Evolutionary conservation across 37 sponge, comb jelly and placozoan genomes (phyloP), one percentile per base, ranked within the genome.

Genomic region (Axinella damicornis): DNA sequence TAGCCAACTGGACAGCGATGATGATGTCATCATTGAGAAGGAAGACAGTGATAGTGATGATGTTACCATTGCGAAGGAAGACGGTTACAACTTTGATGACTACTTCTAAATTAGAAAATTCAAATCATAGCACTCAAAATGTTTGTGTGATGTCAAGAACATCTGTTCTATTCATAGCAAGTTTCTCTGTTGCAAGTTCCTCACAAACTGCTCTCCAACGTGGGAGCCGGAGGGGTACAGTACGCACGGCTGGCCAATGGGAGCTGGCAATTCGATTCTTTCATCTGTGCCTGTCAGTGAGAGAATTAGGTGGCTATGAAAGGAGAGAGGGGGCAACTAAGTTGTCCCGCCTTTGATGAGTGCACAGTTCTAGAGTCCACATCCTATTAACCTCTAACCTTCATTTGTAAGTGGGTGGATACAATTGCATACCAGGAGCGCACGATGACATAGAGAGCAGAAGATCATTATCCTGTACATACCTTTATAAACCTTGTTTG

Each of bases 201-300:
- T 40, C 17, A 83, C 84, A 78, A 92, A 84, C 77, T 84, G 64
- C 59, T 79, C 35, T 5, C 93, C 93, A 19, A 80, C 77, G 6
- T 30, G 31, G 32, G 93, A 92, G 1, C 81, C 77, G 0, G 57
- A 24, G 9, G 17, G 54, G 68, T 84, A 83, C 37, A 92, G 82
- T 1, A 84, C 89, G 57, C 83, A 83, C 0, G 93, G 93, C 53
- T 79, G 64, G 18, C 93, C 93, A 32, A 88, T 32, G n/a, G 89
- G 93, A 34, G 93, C 81, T 22, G 59, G 12, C 6, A 92, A 52
- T 1, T 58, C 38, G 39, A 88, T 62, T 59, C 67, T 84, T 12
- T 21, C 53, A 58, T 84, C 63, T 30, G 37, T 38, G 46, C 93
- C 93, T 88, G 46, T 12, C 4, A 46, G 9, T 46, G 4, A 46